Percentiles rank a stretch among this genome's conserved stretches.
These are phyloP conservation scores for Hypena proboscidalis DNA, from an alignment of 2,888 invertebrate species.

Conservation along the genomic window DNA sequence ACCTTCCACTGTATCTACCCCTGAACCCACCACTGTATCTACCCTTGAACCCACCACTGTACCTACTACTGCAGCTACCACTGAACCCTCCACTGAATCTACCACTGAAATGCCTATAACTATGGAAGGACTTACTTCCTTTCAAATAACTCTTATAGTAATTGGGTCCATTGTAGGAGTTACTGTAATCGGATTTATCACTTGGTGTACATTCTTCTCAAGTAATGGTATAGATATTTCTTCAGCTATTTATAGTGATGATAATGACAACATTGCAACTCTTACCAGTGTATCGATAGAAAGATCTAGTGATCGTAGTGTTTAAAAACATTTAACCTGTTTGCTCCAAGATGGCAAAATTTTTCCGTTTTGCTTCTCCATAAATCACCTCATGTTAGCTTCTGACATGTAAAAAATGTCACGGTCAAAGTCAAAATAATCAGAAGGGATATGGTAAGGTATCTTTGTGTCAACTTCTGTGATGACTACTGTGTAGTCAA, in stretches of 20 bases:
- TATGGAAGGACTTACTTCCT: slow-evolving; percentile 10
- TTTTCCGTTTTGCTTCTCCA: too few relatives aligned
- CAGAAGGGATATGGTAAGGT: too few relatives aligned
- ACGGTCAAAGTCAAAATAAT: too few relatives aligned
- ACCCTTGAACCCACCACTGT: slow-evolving; percentile 1
- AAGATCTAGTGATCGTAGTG: slow-evolving; percentile 7
- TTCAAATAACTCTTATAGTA: slow-evolving; percentile 19
- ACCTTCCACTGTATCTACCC: too few relatives aligned
- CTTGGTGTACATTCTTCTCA: slow-evolving; percentile 23
- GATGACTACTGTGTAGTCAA: too few relatives aligned
- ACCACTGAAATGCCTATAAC: slow-evolving; percentile 4
- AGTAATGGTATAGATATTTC: slow-evolving; percentile 14
- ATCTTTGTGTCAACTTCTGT: too few relatives aligned
- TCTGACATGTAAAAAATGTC: too few relatives aligned
- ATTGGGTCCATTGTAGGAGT: slow-evolving; percentile 10
- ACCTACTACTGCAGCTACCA: not conserved
- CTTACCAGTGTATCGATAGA: slow-evolving; percentile 20
- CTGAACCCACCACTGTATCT: not conserved
- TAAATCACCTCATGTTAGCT: too few relatives aligned
- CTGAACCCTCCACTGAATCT: not conserved
- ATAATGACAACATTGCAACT: slow-evolving; percentile 16
- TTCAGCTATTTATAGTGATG: slow-evolving; percentile 18
- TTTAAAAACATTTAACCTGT: too few relatives aligned
- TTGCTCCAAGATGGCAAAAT: too few relatives aligned
- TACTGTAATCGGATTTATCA: slow-evolving; percentile 3